These are phyloP conservation scores for Cylas formicarius DNA, from an alignment of 1,140 invertebrate genomes.

Conservation along the genomic window DNA sequence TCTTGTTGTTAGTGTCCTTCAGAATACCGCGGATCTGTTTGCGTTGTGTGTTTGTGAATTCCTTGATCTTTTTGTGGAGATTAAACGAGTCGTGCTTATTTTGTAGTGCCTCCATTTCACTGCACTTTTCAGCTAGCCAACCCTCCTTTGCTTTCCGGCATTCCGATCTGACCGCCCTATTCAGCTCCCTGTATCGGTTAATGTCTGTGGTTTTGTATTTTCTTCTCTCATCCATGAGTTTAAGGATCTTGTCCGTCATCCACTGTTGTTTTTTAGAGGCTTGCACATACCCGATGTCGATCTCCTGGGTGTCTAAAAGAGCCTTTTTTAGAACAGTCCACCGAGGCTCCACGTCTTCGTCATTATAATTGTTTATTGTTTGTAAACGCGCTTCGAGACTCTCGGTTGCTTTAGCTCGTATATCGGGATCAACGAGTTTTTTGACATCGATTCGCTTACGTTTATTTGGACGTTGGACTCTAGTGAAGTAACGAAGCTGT, in stretches of 20 bases:
- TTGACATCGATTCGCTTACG: constrained; percentile 7
- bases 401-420: constrained; percentile 7
- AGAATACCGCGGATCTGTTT: too few relatives aligned
- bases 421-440: constrained; percentile 8
- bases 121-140: constrained; percentile 11
- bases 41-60: too few relatives aligned
- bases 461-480: constrained; percentile 12
- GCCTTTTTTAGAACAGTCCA: constrained; percentile 1
- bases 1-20: too few relatives aligned
- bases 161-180: constrained; percentile 2
- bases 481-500: constrained; percentile 10
- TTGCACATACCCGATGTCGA: constrained; percentile 7
- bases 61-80: constrained; percentile 8
- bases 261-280: too few relatives aligned
- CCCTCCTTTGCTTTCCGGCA: constrained; percentile 5
- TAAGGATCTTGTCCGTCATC: constrained; percentile 6
- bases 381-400: too few relatives aligned
- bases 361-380: neutral
- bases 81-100: constrained; percentile 5
- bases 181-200: constrained; percentile 1
- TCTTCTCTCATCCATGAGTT: constrained; percentile 9
- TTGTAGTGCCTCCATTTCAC: constrained; percentile 8
- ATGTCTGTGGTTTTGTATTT: neutral
- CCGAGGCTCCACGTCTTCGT: constrained; percentile 2
- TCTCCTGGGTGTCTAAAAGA: neutral